phyloP scores from a whole-genome alignment of 2,113 vertebrate species.

The Xenopus borealis region DNA sequence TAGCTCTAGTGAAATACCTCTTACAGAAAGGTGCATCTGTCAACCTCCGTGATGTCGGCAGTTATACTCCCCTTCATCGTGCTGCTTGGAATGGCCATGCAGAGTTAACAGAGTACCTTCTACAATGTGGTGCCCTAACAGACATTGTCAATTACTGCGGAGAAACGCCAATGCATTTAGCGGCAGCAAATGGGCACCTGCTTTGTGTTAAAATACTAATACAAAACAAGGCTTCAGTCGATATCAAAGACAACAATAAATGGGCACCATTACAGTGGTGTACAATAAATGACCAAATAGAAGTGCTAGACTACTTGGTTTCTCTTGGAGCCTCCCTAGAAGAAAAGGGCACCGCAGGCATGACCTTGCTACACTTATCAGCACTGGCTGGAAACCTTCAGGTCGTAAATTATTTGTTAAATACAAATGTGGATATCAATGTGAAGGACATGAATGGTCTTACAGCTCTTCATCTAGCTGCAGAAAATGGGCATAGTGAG shows the following conservation, averaged over 20 bases:
- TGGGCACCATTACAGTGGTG: constrained; percentile 60
- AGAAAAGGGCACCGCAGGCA: constrained; percentile 41
- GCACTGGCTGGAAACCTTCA: constrained; percentile 50
- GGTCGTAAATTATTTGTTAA: constrained; percentile 48
- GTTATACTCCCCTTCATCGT: constrained; percentile 56
- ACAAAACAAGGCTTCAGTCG: constrained; percentile 48
- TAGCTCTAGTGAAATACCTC: constrained; percentile 51
- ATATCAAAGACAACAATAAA: constrained; percentile 50
- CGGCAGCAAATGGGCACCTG: constrained; percentile 52
- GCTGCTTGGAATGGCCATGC: constrained; percentile 53
- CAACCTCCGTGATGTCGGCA: constrained; percentile 50
- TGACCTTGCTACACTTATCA: constrained; percentile 53
- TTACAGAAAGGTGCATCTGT: constrained; percentile 51
- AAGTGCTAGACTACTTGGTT: constrained; percentile 52
- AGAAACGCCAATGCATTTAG: constrained; percentile 55
- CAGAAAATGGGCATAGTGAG: constrained; percentile 50
- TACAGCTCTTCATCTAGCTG: constrained; percentile 56
- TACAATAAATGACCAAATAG: constrained; percentile 49
- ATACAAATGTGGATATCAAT: constrained; percentile 50
- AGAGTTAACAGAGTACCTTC: constrained; percentile 47
- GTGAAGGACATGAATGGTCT: constrained; percentile 41
- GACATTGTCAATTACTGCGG: constrained; percentile 49
- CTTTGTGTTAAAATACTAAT: constrained; percentile 48
- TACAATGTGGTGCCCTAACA: constrained; percentile 54
- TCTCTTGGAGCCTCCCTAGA: constrained; percentile 49